Percentiles rank a stretch among this genome's conserved stretches.
Conservation (phyloP, 2,113 vertebrate species). For the Condylura cristata region DNA sequence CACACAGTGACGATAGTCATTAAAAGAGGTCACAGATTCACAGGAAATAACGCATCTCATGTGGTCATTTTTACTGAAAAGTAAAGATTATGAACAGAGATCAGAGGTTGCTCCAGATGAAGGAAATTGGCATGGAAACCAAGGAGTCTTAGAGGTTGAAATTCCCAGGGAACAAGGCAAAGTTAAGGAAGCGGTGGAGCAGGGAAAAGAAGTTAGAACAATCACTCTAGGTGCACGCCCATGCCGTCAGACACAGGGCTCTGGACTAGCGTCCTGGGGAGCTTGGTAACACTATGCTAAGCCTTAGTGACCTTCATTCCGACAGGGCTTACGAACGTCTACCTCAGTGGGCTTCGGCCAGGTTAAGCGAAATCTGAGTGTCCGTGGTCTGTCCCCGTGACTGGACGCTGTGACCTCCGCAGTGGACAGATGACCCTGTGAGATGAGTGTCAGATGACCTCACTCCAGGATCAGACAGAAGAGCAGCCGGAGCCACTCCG, state of each 20-base stretch:
- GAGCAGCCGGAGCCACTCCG: neutral
- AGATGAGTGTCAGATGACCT: neutral
- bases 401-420: fast-evolving
- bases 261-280: neutral
- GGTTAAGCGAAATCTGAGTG: neutral
- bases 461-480: neutral
- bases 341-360: neutral
- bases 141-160: neutral
- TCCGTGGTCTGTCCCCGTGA: neutral
- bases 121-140: neutral
- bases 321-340: neutral
- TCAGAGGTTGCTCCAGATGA: neutral
- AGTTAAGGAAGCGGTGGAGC: neutral
- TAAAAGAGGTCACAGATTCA: neutral
- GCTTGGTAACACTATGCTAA: neutral
- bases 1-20: neutral
- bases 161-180: no score
- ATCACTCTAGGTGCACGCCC: no score
- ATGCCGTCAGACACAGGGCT: neutral
- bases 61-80: neutral
- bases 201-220: neutral
- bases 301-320: neutral
- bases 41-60: neutral
- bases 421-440: neutral
- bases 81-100: neutral